Evolutionary conservation across 2,888 invertebrate species (phyloP).

Genomic region (Netelia melanura): DNA sequence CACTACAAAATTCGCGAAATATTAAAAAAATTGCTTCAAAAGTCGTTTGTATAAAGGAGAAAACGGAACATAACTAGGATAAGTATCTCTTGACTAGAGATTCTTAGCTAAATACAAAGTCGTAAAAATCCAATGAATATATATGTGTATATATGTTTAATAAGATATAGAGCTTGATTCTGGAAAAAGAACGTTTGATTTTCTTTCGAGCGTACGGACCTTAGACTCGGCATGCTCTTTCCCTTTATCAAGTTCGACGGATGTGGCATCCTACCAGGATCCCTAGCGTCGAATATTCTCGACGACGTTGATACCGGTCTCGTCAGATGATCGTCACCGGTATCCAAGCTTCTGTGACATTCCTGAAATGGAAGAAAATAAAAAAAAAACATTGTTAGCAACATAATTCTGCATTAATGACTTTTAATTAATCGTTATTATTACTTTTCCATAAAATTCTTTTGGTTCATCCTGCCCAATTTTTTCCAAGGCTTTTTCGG

Average conservation of each 20-base stretch:
- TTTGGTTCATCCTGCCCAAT: constrained; percentile 93
- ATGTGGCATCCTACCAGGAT: constrained; percentile 85
- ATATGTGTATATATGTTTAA: constrained; percentile 23
- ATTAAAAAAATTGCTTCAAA: constrained; percentile 32
- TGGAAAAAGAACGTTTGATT: not conserved
- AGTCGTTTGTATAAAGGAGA: constrained; percentile 35
- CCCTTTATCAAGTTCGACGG: constrained; percentile 94
- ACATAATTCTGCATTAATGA: constrained; percentile 8
- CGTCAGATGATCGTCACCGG: constrained; percentile 91
- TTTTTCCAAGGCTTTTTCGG: constrained; percentile 95
- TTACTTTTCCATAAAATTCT: constrained; percentile 86
- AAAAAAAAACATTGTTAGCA: constrained; percentile 1
- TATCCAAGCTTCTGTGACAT: constrained; percentile 93
- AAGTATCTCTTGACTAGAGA: constrained; percentile 45
- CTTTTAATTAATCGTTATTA: constrained; percentile 25
- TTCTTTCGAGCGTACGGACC: constrained; percentile 86
- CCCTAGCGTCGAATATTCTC: constrained; percentile 86
- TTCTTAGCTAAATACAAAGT: constrained; percentile 43
- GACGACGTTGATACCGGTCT: constrained; percentile 90
- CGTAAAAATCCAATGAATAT: constrained; percentile 37
- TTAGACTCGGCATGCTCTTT: constrained; percentile 98
- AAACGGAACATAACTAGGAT: constrained; percentile 19
- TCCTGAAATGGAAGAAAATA: constrained; percentile 86
- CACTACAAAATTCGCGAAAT: constrained; percentile 55
- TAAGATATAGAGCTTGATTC: constrained; percentile 8